A percentile compares a stretch with the other conserved stretches of the same genome.
Conservation (phyloP, 2,888 invertebrate species). For the Synergus gifuensis region DNA sequence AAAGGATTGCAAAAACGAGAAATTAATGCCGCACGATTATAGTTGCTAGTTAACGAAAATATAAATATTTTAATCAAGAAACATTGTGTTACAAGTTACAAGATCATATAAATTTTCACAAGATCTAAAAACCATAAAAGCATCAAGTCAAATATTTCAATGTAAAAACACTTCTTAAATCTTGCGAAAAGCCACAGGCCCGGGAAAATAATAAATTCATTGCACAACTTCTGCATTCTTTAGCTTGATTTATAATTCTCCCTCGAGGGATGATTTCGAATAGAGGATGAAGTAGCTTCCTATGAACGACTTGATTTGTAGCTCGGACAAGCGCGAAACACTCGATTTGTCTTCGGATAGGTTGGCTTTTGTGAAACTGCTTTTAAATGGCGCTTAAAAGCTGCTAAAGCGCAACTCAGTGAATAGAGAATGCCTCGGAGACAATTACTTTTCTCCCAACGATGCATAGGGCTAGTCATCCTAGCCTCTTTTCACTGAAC, state of each 20-base stretch:
- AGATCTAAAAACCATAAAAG: not conserved
- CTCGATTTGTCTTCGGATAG: not conserved
- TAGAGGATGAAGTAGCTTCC: not conserved
- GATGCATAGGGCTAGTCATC: slow-evolving; percentile 1
- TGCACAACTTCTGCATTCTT: not conserved
- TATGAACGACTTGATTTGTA: not conserved
- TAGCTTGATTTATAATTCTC: not conserved
- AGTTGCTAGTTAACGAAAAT: no score
- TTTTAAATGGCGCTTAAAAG: not conserved
- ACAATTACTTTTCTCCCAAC: slow-evolving; percentile 10
- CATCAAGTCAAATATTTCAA: not conserved
- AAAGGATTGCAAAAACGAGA: no score
- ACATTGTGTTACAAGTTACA: no score
- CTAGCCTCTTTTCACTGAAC: slow-evolving; percentile 3
- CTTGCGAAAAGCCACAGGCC: not conserved
- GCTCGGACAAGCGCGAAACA: not conserved
- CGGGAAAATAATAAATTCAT: not conserved
- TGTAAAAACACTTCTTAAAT: not conserved
- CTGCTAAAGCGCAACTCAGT: not conserved
- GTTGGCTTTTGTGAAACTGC: not conserved
- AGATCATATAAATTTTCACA: no score
- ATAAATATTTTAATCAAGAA: no score
- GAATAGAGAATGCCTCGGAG: not conserved
- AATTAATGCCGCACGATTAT: no score
- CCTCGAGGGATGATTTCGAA: not conserved